Evolutionary conservation across 2,113 vertebrate genomes (phyloP).

Genomic region (Scopus umbretta): DNA sequence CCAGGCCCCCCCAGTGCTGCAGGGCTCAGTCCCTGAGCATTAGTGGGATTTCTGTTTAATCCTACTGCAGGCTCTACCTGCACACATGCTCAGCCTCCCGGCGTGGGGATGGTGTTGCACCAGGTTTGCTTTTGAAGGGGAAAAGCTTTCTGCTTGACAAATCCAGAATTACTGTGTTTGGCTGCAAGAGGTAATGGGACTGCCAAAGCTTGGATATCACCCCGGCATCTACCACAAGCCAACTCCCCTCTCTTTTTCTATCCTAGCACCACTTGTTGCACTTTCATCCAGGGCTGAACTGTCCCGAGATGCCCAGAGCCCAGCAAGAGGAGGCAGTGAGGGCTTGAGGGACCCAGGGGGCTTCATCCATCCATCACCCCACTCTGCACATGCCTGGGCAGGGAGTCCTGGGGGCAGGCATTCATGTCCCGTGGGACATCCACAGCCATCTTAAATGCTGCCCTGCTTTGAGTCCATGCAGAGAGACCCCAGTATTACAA

Average conservation of each 20-base stretch:
- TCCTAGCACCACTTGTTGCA: too few relatives aligned
- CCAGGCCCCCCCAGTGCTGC: too few relatives aligned
- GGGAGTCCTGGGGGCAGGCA: rapidly evolving
- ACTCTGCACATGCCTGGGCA: neutral
- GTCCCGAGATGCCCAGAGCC: neutral
- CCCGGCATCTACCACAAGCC: rapidly evolving
- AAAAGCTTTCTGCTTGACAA: neutral
- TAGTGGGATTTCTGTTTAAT: neutral
- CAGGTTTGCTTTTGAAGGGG: neutral
- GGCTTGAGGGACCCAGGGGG: rapidly evolving
- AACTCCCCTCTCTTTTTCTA: neutral
- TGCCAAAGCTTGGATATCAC: neutral
- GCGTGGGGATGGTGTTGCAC: too few relatives aligned
- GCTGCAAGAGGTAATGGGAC: neutral
- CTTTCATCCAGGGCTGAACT: neutral
- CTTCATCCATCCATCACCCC: neutral
- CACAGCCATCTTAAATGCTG: neutral
- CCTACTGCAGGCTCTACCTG: neutral
- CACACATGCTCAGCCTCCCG: neutral
- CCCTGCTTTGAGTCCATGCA: neutral
- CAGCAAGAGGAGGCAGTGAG: neutral
- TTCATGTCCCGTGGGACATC: neutral
- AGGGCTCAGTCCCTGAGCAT: too few relatives aligned
- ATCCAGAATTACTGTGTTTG: rapidly evolving
- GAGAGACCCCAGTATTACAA: neutral